These are phyloP conservation scores for Iguana delicatissima DNA, from an alignment of 2,797 vertebrate species.

Conservation along the genomic window DNA sequence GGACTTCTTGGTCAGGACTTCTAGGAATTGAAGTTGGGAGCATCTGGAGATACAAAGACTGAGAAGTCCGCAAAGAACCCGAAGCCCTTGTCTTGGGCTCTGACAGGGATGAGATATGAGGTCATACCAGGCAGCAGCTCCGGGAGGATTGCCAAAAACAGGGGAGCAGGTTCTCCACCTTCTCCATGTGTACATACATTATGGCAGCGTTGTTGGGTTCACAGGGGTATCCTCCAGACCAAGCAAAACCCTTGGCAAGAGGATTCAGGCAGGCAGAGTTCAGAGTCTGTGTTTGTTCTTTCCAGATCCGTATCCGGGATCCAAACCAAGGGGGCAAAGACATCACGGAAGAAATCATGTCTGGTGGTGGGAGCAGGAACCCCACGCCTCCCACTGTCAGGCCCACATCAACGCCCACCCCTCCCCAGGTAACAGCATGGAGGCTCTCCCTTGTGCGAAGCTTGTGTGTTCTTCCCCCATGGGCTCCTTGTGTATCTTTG, in stretches of 20 bases:
- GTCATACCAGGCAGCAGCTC: no score
- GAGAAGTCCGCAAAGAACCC: no score
- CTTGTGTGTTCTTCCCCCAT: neutral
- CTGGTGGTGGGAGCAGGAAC: conserved; percentile 88
- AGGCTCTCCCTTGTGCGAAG: no score
- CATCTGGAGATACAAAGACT: no score
- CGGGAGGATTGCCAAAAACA: no score
- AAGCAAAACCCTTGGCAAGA: neutral
- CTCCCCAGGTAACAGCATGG: conserved; percentile 87
- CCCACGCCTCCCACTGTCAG: conserved; percentile 84
- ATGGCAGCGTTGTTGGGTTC: rapidly evolving
- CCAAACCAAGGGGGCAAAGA: conserved; percentile 98
- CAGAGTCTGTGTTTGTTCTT: neutral
- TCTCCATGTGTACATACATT: neutral
- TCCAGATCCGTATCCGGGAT: conserved; percentile 97
- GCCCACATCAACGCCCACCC: conserved; percentile 82
- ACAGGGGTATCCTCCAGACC: neutral
- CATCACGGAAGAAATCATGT: conserved; percentile 99
- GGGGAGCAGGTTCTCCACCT: no score
- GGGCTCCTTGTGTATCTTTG: conserved; percentile 46
- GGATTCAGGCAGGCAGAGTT: neutral
- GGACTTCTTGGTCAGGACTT: no score
- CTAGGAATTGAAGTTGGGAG: no score
- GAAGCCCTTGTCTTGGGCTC: no score
- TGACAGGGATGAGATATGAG: no score